A percentile compares a stretch with the other conserved stretches of the same genome.
These are phyloP conservation scores for Eupithecia subumbrata DNA, from an alignment of 2,888 invertebrate genomes.

Conservation along the genomic window DNA sequence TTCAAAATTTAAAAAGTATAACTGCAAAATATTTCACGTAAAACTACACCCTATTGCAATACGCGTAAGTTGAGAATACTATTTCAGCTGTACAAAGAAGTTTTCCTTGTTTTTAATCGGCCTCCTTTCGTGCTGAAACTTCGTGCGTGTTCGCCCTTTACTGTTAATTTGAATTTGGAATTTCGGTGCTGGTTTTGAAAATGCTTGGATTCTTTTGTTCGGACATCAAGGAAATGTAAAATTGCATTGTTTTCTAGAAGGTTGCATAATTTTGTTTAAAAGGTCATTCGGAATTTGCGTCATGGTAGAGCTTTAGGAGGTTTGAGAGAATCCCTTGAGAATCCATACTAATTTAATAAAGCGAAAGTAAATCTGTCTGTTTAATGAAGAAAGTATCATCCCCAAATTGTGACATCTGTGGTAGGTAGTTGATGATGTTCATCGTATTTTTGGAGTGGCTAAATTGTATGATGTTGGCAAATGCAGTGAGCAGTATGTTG, in stretches of 20 bases:
- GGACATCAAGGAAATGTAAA: conserved; percentile 28
- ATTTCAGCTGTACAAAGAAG: conserved; percentile 32
- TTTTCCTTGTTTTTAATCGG: conserved; percentile 52
- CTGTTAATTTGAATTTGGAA: conserved; percentile 61
- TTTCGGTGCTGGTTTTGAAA: conserved; percentile 45
- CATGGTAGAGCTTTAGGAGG: neutral
- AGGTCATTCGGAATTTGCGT: conserved; percentile 16
- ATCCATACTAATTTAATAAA: neutral
- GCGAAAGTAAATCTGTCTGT: too few relatives aligned
- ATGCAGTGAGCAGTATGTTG: too few relatives aligned
- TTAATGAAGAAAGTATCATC: too few relatives aligned
- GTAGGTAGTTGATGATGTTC: too few relatives aligned
- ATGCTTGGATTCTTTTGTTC: conserved; percentile 29
- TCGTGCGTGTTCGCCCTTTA: conserved; percentile 68
- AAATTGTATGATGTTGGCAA: too few relatives aligned
- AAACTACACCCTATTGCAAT: conserved; percentile 13
- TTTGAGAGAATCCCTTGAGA: neutral
- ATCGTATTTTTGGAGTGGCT: too few relatives aligned
- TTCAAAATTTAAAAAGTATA: conserved; percentile 56
- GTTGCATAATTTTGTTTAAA: conserved; percentile 19
- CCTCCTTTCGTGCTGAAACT: conserved; percentile 54
- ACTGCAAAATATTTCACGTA: conserved; percentile 25
- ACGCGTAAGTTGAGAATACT: conserved; percentile 3
- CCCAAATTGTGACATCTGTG: too few relatives aligned
- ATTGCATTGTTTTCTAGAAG: conserved; percentile 20